Conservation (phyloP, 2,797 vertebrate species). For the Helostoma temminkii region DNA sequence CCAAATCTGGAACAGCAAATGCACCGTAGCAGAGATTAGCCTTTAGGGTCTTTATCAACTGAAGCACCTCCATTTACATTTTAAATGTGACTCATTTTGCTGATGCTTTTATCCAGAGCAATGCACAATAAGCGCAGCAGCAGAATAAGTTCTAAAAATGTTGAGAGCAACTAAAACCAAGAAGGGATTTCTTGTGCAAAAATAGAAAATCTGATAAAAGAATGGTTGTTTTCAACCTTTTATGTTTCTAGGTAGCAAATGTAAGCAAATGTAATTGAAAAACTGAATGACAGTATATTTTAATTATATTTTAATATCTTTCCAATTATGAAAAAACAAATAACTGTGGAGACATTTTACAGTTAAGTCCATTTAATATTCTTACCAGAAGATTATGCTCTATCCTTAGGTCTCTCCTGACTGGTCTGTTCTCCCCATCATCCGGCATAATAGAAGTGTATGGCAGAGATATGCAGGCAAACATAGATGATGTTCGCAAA, state of each 20-base stretch:
- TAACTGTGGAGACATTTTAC: background rate
- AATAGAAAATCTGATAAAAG: background rate
- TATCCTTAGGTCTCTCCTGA: conserved; percentile 92
- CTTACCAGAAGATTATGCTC: background rate
- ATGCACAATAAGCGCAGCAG: conserved; percentile 39
- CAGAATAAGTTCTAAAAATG: conserved; percentile 29
- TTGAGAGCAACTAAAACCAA: conserved; percentile 21
- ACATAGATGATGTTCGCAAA: conserved; percentile 86
- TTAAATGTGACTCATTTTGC: conserved; percentile 63
- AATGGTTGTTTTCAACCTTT: conserved; percentile 12
- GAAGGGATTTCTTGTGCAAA: conserved; percentile 4
- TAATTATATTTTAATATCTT: background rate
- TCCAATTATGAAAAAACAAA: background rate
- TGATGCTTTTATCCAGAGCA: conserved; percentile 51
- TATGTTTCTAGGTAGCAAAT: background rate
- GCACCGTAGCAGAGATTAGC: conserved; percentile 50
- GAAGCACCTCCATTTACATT: conserved; percentile 68
- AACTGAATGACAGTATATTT: background rate
- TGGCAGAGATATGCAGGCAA: conserved; percentile 89
- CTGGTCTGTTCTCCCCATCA: conserved; percentile 90
- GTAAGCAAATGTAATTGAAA: background rate
- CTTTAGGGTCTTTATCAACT: conserved; percentile 60
- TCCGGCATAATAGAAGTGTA: conserved; percentile 93
- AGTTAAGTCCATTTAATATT: background rate
- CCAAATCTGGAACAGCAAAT: conserved; percentile 67